phyloP scores from a whole-genome alignment of 2,113 vertebrate species.

The Esox niger region DNA sequence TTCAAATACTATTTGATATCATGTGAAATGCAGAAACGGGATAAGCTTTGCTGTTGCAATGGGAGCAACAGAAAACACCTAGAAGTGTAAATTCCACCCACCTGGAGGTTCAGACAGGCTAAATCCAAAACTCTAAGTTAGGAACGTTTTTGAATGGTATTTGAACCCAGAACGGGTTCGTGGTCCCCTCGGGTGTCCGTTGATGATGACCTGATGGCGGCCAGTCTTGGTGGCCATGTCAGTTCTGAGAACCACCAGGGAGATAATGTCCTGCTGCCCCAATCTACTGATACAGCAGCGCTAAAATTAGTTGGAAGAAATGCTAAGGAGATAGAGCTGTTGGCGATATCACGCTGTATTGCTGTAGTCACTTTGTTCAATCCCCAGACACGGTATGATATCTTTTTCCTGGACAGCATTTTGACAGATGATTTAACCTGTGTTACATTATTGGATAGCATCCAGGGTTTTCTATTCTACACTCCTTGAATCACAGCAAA shows the following conservation, averaged over 20 bases:
- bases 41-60: too few relatives aligned
- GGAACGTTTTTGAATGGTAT: too few relatives aligned
- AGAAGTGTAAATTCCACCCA: too few relatives aligned
- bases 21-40: too few relatives aligned
- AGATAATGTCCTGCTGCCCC: slow-evolving; percentile 46
- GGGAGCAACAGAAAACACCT: too few relatives aligned
- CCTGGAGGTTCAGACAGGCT: slow-evolving; percentile 38
- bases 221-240: slow-evolving; percentile 17
- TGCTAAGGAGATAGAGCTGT: slow-evolving; percentile 46
- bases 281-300: slow-evolving; percentile 42
- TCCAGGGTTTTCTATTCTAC: slow-evolving; percentile 4
- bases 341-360: slow-evolving; percentile 48
- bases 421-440: not conserved
- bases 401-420: slow-evolving; percentile 7
- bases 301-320: slow-evolving; percentile 64
- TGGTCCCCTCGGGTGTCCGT: too few relatives aligned
- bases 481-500: not conserved
- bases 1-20: too few relatives aligned
- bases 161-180: too few relatives aligned
- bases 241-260: slow-evolving; percentile 32
- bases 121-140: too few relatives aligned
- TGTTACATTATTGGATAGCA: not conserved
- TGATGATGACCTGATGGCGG: slow-evolving; percentile 57
- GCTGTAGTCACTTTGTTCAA: slow-evolving; percentile 45
- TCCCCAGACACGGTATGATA: not conserved